Evolutionary conservation across 2,113 vertebrate genomes (phyloP).

Genomic region (Neotragus moschatus): DNA sequence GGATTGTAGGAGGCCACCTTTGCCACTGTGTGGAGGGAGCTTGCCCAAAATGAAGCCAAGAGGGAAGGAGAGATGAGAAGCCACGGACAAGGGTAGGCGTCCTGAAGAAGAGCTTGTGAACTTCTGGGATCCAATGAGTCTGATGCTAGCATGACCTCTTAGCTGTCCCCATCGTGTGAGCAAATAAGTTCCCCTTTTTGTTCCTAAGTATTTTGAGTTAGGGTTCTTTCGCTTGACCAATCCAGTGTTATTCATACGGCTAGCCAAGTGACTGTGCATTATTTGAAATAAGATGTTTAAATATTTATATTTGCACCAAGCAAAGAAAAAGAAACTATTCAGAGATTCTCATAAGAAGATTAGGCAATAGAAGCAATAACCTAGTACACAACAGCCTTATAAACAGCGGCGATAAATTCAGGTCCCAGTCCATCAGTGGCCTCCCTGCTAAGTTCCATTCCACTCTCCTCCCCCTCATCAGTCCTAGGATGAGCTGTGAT

Average conservation of each 20-base stretch:
- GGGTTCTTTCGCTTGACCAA: neutral
- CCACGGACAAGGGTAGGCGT: neutral
- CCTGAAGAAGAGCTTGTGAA: neutral
- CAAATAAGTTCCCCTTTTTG: neutral
- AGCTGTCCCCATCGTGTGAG: neutral
- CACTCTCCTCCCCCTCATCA: neutral
- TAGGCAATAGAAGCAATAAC: neutral
- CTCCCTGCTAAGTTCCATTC: neutral
- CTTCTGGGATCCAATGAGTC: neutral
- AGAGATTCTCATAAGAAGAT: neutral
- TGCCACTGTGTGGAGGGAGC: neutral
- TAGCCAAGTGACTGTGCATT: neutral
- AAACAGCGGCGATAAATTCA: neutral
- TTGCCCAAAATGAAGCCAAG: neutral
- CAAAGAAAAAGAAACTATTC: slow-evolving; percentile 24
- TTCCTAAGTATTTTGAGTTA: neutral
- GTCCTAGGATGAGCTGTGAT: neutral
- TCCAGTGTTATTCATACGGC: neutral
- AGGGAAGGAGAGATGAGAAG: neutral
- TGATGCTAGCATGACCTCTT: neutral
- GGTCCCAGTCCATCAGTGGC: neutral
- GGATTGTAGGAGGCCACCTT: neutral
- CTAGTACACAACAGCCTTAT: neutral
- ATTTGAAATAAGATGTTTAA: neutral
- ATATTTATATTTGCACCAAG: neutral